These are phyloP conservation scores for Nothocercus nigrocapillus DNA, from an alignment of 2,113 vertebrate genomes.

Conservation along the genomic window DNA sequence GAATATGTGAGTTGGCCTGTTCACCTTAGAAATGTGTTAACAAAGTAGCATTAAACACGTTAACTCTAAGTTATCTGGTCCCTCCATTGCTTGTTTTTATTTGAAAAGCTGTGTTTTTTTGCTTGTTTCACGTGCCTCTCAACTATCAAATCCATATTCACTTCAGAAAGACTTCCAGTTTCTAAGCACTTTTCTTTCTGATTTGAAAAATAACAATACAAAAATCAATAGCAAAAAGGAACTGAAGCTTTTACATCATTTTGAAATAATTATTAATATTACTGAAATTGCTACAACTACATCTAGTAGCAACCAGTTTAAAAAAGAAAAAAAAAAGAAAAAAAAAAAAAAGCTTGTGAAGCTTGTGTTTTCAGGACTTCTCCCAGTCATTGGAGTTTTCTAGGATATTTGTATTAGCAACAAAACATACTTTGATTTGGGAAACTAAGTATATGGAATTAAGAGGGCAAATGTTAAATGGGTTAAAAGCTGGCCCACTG, in stretches of 20 bases:
- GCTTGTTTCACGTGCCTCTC: neutral
- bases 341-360: neutral
- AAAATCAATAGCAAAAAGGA: neutral
- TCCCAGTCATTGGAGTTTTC: neutral
- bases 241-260: neutral
- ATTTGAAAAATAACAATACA: neutral
- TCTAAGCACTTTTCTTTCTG: neutral
- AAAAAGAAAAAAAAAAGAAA: neutral
- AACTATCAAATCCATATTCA: neutral
- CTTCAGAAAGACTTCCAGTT: neutral
- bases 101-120: neutral
- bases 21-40: neutral
- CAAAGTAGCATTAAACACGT: neutral
- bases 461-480: neutral
- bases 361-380: neutral
- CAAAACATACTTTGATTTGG: neutral
- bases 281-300: neutral
- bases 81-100: neutral
- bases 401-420: neutral
- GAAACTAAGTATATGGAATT: neutral
- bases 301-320: neutral
- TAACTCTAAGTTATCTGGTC: neutral
- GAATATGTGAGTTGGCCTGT: rapidly evolving
- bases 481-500: neutral
- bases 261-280: neutral